Conservation (phyloP, 2,797 vertebrate species). For the Pelodytes ibericus region DNA sequence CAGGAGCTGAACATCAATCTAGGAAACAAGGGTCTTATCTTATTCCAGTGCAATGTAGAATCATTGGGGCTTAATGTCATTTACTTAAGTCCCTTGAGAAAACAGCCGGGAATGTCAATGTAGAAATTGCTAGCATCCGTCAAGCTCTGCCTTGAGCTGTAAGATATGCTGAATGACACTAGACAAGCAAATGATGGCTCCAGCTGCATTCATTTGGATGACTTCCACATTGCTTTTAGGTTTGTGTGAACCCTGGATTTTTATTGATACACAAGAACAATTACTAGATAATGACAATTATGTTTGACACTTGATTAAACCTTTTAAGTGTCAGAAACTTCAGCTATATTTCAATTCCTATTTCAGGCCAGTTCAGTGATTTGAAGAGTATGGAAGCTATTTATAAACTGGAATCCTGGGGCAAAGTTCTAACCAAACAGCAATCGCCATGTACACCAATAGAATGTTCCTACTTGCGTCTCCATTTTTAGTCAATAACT, state of each 20-base stretch:
- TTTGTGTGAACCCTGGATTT: neutral
- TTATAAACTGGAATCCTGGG: too few species aligned
- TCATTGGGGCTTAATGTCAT: neutral
- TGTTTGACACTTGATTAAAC: neutral
- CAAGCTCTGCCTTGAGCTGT: neutral
- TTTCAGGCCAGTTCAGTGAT: too few species aligned
- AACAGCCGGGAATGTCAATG: neutral
- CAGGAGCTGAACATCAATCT: too few species aligned
- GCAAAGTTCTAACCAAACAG: too few species aligned
- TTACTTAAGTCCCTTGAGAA: neutral
- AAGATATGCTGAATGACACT: conserved; percentile 3
- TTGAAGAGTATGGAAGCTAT: too few species aligned
- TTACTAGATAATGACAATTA: neutral
- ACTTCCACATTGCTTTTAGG: conserved; percentile 1
- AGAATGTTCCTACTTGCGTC: too few species aligned
- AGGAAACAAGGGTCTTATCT: neutral
- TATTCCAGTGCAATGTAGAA: neutral
- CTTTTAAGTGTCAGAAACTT: too few species aligned
- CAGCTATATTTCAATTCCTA: too few species aligned
- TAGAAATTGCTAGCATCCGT: conserved; percentile 2
- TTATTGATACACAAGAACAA: neutral
- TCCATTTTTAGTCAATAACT: too few species aligned
- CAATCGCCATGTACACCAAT: too few species aligned
- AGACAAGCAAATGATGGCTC: neutral
- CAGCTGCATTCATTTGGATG: neutral